Evolutionary conservation across 64 coral and sea anemone genomes (phyloP), one percentile per base, ranked within the genome.

Genomic region (Montipora cactus): DNA sequence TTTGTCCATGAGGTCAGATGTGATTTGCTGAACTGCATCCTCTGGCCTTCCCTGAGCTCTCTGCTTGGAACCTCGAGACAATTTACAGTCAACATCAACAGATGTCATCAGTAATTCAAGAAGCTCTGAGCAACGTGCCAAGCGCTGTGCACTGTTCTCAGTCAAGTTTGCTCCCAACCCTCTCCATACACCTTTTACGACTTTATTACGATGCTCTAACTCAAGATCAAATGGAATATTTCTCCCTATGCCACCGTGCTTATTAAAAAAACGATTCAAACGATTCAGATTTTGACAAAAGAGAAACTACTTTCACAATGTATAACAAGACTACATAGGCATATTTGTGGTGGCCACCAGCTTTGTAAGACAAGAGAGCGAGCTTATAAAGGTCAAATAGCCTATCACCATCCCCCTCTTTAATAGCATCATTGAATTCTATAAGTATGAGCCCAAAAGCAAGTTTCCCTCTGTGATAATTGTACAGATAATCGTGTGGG

Each of bases 361-460:
- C 21, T 10, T 87, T 73, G 44, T 51, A 74, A 19, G 75, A 15
- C 67, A 87, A 64, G 2, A 89, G 59, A 23, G 46, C 5, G 11
- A 77, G 23, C 51, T 75, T 55, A 53, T 89, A 89, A 5, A 89
- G 23, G 2, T 89, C 52, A 89, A 61, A 51, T 1, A 66, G 50
- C 9, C 87, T 47, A 57, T 89, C 6, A 5, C 87, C 87, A 77
- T 89, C 87, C 8, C 87, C 87, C 58, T 89, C 87, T 77, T 89
- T 78, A 1, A 77, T 55, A 59, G 87, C 87, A 78, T 89, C 74
- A 45, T 89, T 55, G 44, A 89, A 89, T 44, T 51, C 87, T 74
- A 89, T 89, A 6, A 89, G 19, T 15, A 78, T 59, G 7, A 89
- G 44, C 2, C 87, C 87, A 89, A 89, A 89, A 19, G 87, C 3